Evolutionary conservation across 2,797 vertebrate species (phyloP), one percentile per base, ranked within the genome.

Genomic region (Semotilus atromaculatus): DNA sequence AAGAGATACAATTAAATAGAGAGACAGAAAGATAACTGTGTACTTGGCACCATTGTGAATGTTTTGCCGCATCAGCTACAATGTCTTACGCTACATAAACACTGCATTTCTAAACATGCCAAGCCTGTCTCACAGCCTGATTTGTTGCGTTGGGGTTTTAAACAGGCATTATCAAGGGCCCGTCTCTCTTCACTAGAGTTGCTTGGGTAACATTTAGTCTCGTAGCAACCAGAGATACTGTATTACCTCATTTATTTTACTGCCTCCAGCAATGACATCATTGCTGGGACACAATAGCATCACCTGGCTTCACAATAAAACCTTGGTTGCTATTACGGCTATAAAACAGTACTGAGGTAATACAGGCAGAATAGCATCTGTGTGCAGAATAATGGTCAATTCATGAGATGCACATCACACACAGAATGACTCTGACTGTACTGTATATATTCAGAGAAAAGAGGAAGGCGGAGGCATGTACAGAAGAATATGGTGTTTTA

Each of bases 211-310:
- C 19, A 81, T 60, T 72, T 81, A n/a, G 78, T 91, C 83, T 89
- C 84, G 29, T 58, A 67, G 89, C 80, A 84, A 89, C 83, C 84
- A 77, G 86, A 91, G 90, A 91, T 87, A 38, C 81, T 43, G 90
- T 81, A 89, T 91, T 88, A 92, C 86, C 88, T 92, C 90, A 91
- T 80, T 83, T 84, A 68, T 67, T 80, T 19, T 76, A 86, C 21
- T 73, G 79, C 72, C 78, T 86, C 91, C 88, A 90, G 84, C 1
- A 48, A 83, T 45, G 83, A 84, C 64, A 77, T 87, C 85, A 85
- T 40, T 19, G 18, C 64, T n/a, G 19, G 34, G 48, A 70, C 55
- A 81, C 45, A 78, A 68, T 71, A 60, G 14, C 83, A 71, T 71
- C 75, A 84, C 74, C 82, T 83, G 81, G n/a, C 36, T 45, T 78